Conservation (phyloP, 2,888 invertebrate species). For the Drosophila helvetica region DNA sequence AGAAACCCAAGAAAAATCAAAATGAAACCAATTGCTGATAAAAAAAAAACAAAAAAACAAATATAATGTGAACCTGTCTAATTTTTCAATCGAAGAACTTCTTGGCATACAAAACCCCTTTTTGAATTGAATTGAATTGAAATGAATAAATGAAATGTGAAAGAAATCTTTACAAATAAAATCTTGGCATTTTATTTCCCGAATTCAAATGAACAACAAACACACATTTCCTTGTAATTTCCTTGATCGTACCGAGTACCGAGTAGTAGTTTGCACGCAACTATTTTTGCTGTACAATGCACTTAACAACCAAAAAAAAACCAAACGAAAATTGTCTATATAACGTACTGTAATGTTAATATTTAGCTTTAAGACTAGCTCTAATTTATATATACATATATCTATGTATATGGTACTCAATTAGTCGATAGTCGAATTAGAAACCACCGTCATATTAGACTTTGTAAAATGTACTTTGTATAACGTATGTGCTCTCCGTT, state of each 20-base stretch:
- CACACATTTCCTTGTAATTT: conserved; percentile 17
- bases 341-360: conserved; percentile 38
- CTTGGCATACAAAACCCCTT: conserved; percentile 50
- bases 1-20: conserved; percentile 33
- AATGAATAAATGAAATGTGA: conserved; percentile 57
- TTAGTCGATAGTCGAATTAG: conserved; percentile 74
- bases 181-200: conserved; percentile 61
- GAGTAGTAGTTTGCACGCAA: conserved; percentile 63
- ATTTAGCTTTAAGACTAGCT: conserved; percentile 29
- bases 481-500: conserved; percentile 52
- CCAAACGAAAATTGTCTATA: conserved; percentile 18
- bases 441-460: conserved; percentile 79
- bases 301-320: conserved; percentile 33
- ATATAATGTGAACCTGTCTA: conserved; percentile 42
- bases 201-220: conserved; percentile 21
- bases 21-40: conserved; percentile 52
- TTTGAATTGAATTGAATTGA: conserved; percentile 46
- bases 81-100: conserved; percentile 53
- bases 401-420: conserved; percentile 49
- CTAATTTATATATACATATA: conserved; percentile 32
- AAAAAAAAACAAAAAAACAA: not conserved
- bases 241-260: conserved; percentile 13
- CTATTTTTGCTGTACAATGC: conserved; percentile 64
- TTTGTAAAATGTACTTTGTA: conserved; percentile 68
- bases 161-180: conserved; percentile 50